Conservation (phyloP, 2,888 invertebrate species). For the Chaitophorus viminalis region DNA sequence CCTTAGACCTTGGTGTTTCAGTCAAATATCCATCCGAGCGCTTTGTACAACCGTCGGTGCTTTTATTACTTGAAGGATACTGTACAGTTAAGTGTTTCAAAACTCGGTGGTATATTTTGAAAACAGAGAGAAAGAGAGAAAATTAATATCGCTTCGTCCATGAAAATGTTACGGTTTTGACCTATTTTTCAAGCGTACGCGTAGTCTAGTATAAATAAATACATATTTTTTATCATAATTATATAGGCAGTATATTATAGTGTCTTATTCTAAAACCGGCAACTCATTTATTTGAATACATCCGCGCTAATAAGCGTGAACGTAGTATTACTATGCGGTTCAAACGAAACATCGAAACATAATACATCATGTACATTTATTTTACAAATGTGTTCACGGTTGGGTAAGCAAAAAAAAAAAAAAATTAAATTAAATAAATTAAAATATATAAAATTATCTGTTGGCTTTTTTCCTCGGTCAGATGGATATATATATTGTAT, state of each 20-base stretch:
- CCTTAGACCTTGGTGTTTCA: not conserved
- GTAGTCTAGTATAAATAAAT: too few species aligned
- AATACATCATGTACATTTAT: too few species aligned
- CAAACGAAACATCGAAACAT: not conserved
- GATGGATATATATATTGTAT: too few species aligned
- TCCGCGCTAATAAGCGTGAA: not conserved
- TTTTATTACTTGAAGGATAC: conserved; percentile 8
- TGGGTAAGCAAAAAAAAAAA: too few species aligned
- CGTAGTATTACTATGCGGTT: too few species aligned
- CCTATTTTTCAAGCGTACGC: not conserved
- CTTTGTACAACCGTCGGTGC: not conserved
- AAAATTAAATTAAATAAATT: too few species aligned
- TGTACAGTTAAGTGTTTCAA: not conserved
- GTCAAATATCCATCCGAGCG: not conserved
- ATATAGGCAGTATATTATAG: not conserved
- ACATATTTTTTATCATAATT: too few species aligned
- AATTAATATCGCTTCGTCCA: not conserved
- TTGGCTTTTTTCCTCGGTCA: too few species aligned
- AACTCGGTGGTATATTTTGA: not conserved
- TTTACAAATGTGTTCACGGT: too few species aligned
- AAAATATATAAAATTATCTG: too few species aligned
- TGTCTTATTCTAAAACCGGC: not conserved
- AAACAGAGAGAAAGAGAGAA: conserved; percentile 4
- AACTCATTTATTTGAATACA: not conserved
- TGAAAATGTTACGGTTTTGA: not conserved